phyloP scores from a whole-genome alignment of 1,140 invertebrate genomes.

The Euwallacea similis region DNA sequence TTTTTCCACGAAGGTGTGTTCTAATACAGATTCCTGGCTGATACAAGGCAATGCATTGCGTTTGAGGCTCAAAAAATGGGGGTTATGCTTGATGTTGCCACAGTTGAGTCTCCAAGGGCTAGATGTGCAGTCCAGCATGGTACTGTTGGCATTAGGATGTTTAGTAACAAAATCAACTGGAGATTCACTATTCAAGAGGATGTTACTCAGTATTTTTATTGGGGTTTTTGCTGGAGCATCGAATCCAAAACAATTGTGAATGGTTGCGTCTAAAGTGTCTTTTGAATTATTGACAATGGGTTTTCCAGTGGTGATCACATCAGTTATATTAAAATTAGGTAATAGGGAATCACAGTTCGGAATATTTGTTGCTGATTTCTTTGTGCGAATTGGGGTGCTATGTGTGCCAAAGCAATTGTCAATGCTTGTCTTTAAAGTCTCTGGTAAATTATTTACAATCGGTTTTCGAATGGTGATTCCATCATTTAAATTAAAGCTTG shows the following conservation, averaged over 20 bases:
- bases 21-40: slow-evolving; percentile 37
- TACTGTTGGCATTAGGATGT: slow-evolving; percentile 39
- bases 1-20: slow-evolving; percentile 36
- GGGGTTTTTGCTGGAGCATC: slow-evolving; percentile 17
- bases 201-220: slow-evolving; percentile 27
- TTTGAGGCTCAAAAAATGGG: slow-evolving; percentile 38
- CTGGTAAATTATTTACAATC: no score
- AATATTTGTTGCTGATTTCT: no score
- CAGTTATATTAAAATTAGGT: no score
- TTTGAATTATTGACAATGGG: no score
- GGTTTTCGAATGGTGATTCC: no score
- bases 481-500: no score
- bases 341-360: no score
- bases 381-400: no score
- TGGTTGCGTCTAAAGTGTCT: no score
- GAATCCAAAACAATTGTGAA: slow-evolving; percentile 26
- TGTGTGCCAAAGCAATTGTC: no score
- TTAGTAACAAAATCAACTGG: slow-evolving; percentile 17
- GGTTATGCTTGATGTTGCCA: slow-evolving; percentile 31
- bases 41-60: slow-evolving; percentile 33
- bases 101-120: slow-evolving; percentile 40
- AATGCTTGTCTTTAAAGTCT: no score
- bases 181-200: slow-evolving; percentile 17
- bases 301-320: no score
- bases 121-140: slow-evolving; percentile 23